Base-by-base conservation (phyloP, 92 coral and sea anemone species). In the Anthopleura xanthogrammica region DNA sequence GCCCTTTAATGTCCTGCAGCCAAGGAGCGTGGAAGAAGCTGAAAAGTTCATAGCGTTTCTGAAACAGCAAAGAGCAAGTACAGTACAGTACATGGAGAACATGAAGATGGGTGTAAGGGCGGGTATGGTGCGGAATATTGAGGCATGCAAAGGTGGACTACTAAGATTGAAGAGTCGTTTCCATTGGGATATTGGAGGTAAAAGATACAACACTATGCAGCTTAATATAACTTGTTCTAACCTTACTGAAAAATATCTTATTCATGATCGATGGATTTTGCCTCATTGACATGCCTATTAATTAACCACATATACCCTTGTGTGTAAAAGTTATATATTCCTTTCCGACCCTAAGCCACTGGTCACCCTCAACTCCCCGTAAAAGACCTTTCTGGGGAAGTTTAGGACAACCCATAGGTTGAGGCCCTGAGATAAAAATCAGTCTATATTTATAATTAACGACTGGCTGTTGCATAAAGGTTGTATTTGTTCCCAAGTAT, bases 81-180 rank as follows among this genome's bases (percentile, higher is more conserved):
- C 94, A 57, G 80, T 81, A 23, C 94, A 91, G 88, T 94, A 92
- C 83, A 83, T 85, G 65, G 90, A 93, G 58, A 96, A 96, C 80
- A 90, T 96, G 79, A 89, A 86, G 71, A 68, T 90, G 60, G 99
- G 99, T 42, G 97, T 96, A 12, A 90, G 52, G 23, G 60, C 89
- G 7, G 99, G 99, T 0, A 96, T 96, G 98, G 98, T 96, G 7
- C 98, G 99, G 5, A 89, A 98, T 5, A 79, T 60, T 5, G 88
- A 84, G 50, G 89, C 94, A n/a, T 95, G 98, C 71, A 81, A 56
- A 46, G 95, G 95, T 24, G 98, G 98, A 0, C 68, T 94, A 50
- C 75, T 60, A 39, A 90, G 91, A 46, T 86, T 90, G 46, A 93
- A 93, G 78, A 77, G 70, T 56, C 50, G 39, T 0, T 91, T 79